Conservation (phyloP, 2,888 invertebrate genomes). For the Mayetiola destructor region DNA sequence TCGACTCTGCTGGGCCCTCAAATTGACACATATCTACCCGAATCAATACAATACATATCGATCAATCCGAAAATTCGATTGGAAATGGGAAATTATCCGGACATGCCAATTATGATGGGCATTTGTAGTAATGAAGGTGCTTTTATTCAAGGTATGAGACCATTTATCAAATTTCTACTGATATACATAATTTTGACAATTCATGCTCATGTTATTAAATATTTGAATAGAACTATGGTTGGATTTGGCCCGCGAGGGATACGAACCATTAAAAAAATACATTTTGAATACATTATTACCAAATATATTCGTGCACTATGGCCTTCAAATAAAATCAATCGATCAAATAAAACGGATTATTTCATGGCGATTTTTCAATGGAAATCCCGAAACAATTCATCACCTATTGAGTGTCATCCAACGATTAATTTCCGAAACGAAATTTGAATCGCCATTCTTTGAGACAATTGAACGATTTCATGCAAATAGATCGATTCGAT, state of each 20-base stretch:
- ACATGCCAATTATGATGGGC: constrained; percentile 52
- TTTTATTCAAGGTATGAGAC: constrained; percentile 34
- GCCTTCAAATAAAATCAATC: constrained; percentile 23
- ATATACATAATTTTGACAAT: neutral
- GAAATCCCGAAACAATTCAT: constrained; percentile 20
- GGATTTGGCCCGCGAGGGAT: constrained; percentile 42
- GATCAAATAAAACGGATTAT: constrained; percentile 26
- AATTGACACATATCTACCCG: constrained; percentile 44
- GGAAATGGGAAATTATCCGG: constrained; percentile 37
- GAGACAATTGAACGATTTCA: constrained; percentile 24
- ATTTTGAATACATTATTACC: constrained; percentile 45
- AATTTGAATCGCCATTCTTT: constrained; percentile 31
- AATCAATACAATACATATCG: constrained; percentile 45
- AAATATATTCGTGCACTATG: constrained; percentile 38
- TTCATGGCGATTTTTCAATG: constrained; percentile 31
- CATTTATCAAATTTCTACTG: neutral
- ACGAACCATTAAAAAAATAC: constrained; percentile 40
- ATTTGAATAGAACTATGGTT: constrained; percentile 39
- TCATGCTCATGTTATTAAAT: neutral
- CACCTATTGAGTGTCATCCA: constrained; percentile 30
- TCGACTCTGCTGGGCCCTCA: constrained; percentile 46
- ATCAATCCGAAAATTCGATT: constrained; percentile 40
- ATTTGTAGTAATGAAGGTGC: constrained; percentile 52
- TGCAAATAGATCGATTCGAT: neutral
- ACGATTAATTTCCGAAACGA: constrained; percentile 30